Conservation (phyloP, 53 echinoderm and acorn worm species). For the Mesocentrotus franciscanus region DNA sequence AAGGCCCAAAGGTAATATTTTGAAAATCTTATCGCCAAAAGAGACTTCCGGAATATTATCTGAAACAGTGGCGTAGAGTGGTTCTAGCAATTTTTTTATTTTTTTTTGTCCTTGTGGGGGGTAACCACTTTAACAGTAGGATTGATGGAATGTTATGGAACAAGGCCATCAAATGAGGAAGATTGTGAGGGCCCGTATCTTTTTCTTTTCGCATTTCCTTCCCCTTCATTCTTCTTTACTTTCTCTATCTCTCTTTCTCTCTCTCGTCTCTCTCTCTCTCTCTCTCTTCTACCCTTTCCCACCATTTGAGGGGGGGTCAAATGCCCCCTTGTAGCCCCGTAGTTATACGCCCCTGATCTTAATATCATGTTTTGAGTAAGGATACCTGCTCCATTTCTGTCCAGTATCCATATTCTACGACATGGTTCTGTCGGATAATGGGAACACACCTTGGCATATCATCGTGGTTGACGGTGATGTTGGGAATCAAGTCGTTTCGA, state of each 20-base stretch:
- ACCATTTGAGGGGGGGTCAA: no score
- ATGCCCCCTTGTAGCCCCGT: no score
- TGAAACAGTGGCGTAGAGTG: no score
- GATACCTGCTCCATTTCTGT: background rate
- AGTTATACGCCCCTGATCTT: no score
- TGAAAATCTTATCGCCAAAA: background rate
- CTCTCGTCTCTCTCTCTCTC: background rate
- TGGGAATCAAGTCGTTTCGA: background rate
- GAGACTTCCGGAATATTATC: background rate
- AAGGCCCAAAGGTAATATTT: background rate
- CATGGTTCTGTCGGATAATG: no score
- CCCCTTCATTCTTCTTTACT: background rate
- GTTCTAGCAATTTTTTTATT: no score
- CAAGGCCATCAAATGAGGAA: background rate
- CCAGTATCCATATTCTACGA: background rate
- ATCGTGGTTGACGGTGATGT: background rate
- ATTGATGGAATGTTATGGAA: background rate
- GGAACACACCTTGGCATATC: no score
- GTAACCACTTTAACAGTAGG: no score
- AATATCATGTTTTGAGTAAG: no score
- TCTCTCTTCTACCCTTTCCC: no score
- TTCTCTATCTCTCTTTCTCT: background rate
- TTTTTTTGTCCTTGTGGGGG: no score
- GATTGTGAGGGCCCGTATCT: background rate
- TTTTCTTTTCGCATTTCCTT: background rate